Conservation (phyloP, 1,140 invertebrate species). For the Heliconius melpomene region DNA sequence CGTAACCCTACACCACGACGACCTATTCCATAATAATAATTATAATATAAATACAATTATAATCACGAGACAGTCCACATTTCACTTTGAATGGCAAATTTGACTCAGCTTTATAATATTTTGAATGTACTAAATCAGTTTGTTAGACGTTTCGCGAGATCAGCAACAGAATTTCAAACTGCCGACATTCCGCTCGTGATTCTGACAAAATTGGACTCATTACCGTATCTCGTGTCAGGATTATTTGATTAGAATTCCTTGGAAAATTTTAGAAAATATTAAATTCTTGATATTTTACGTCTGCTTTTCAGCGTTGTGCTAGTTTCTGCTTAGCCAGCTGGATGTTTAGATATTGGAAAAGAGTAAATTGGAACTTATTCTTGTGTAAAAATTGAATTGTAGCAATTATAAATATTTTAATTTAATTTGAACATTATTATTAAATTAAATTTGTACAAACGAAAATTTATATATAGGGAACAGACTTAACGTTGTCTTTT, state of each 20-base stretch:
- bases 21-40: too few species aligned
- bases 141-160: conserved; percentile 33
- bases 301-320: not conserved
- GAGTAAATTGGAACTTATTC: too few species aligned
- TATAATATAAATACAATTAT: not conserved
- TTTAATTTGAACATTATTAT: too few species aligned
- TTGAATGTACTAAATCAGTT: conserved; percentile 32
- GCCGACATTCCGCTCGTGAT: conserved; percentile 37
- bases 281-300: not conserved
- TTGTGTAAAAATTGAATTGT: too few species aligned
- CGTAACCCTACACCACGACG: too few species aligned
- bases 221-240: conserved; percentile 28
- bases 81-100: conserved; percentile 16
- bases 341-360: too few species aligned
- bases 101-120: conserved; percentile 30
- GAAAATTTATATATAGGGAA: too few species aligned
- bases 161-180: conserved; percentile 40
- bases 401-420: too few species aligned
- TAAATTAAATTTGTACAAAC: too few species aligned
- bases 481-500: too few species aligned
- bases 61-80: conserved; percentile 5
- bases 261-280: conserved; percentile 7
- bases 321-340: not conserved
- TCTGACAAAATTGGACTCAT: conserved; percentile 40
- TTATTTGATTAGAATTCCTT: conserved; percentile 35